Evolutionary conservation across 2,113 vertebrate genomes (phyloP).

Genomic region (Hemiscyllium ocellatum): DNA sequence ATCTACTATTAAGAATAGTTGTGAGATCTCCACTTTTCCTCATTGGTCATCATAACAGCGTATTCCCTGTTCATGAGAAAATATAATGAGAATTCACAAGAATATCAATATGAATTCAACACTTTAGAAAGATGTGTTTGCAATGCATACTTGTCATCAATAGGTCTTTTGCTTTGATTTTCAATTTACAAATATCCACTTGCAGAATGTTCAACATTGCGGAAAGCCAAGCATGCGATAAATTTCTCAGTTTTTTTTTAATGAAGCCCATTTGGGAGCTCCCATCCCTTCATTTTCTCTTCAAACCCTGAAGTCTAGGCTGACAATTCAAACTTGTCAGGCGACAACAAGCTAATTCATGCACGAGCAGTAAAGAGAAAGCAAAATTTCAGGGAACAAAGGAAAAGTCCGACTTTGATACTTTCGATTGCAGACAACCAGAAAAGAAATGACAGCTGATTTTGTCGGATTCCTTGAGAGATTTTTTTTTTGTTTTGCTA

Average conservation of each 20-base stretch:
- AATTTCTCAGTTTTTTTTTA: neutral
- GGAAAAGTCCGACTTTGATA: neutral
- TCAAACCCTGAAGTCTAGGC: neutral
- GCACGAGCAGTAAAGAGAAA: neutral
- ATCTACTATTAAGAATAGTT: neutral
- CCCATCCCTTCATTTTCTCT: no score
- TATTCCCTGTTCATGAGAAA: neutral
- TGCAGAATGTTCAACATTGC: neutral
- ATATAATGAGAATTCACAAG: neutral
- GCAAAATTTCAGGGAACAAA: constrained; percentile 20
- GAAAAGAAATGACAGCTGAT: neutral
- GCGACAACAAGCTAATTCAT: constrained; percentile 4
- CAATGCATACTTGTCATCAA: neutral
- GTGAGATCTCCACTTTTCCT: neutral
- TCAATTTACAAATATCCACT: neutral
- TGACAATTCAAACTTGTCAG: neutral
- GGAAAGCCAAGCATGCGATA: neutral
- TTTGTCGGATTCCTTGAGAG: neutral
- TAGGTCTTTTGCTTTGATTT: neutral
- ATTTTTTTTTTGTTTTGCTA: no score
- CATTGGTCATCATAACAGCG: neutral
- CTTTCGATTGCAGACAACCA: neutral
- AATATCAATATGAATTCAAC: neutral
- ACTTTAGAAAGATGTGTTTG: neutral
- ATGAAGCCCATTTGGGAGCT: neutral